Conservation (phyloP, 2,113 vertebrate species). For the Acanthochromis polyacanthus region DNA sequence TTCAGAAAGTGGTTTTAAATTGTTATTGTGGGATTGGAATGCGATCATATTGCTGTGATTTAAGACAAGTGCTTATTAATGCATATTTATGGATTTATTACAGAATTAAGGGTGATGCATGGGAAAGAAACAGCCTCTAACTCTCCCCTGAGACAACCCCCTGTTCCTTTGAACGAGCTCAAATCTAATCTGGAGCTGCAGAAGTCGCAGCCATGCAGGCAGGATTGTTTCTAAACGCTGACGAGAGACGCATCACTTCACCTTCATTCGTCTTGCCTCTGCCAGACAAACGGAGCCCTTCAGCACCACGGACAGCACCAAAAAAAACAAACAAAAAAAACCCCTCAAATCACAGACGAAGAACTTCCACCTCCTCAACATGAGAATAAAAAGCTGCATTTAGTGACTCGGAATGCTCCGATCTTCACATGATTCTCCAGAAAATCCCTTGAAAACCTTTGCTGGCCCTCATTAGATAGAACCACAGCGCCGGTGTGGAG, state of each 20-base stretch:
- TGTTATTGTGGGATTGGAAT: neutral
- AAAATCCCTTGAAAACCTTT: conserved; percentile 2
- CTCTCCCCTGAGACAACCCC: conserved; percentile 4
- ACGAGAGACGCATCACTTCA: conserved; percentile 39
- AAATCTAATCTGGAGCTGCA: conserved; percentile 14
- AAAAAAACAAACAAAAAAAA: neutral
- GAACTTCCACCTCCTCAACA: neutral
- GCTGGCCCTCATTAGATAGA: neutral
- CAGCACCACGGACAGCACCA: conserved; percentile 66
- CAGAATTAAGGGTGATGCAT: neutral
- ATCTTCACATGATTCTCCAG: neutral
- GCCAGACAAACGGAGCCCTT: conserved; percentile 20
- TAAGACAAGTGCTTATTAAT: neutral
- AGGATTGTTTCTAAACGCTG: conserved; percentile 34
- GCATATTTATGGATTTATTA: conserved; percentile 3
- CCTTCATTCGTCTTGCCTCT: conserved; percentile 48
- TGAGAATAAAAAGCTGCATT: neutral
- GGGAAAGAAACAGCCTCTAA: conserved; percentile 6
- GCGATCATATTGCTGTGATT: neutral
- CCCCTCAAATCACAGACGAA: neutral
- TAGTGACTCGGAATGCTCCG: neutral
- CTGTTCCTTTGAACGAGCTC: conserved; percentile 30
- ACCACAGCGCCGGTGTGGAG: neutral
- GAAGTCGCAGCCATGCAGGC: conserved; percentile 8
- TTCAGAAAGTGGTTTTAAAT: neutral